Evolutionary conservation across 2,888 invertebrate species (phyloP).

Genomic region (Lobophora halterata): DNA sequence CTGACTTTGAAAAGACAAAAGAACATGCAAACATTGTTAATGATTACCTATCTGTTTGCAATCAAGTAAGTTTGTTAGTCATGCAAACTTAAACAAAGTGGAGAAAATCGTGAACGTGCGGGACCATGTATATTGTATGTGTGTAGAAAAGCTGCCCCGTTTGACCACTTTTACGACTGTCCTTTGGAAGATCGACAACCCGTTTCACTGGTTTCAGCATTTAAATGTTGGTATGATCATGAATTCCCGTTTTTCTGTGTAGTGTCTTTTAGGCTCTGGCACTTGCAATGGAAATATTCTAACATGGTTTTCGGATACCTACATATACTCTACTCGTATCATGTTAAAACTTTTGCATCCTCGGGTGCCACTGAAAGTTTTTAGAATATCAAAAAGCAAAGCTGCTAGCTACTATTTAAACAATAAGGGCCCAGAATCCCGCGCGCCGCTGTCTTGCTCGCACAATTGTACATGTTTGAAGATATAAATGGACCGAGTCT

Average conservation of each 20-base stretch:
- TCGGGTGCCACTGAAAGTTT: no score
- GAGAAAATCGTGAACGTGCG: constrained; percentile 37
- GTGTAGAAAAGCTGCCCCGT: constrained; percentile 34
- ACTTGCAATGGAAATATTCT: no score
- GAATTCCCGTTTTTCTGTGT: constrained; percentile 26
- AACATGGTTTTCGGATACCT: no score
- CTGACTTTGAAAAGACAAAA: constrained; percentile 23
- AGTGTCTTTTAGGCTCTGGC: constrained; percentile 8
- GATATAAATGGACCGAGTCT: no score
- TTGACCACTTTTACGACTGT: constrained; percentile 42
- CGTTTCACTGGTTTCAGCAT: constrained; percentile 34
- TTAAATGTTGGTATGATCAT: constrained; percentile 34
- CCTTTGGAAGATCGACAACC: constrained; percentile 42
- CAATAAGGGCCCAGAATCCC: no score
- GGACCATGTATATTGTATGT: constrained; percentile 14
- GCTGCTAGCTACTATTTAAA: no score
- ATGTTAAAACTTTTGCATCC: no score
- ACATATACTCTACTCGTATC: no score
- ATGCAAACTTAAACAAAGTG: constrained; percentile 30
- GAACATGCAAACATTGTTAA: constrained; percentile 22
- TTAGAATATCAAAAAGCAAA: no score
- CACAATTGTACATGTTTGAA: no score
- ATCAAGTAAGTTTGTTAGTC: constrained; percentile 27
- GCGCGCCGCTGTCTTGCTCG: no score
- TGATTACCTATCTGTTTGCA: constrained; percentile 26